A percentile compares a stretch with the other conserved stretches of the same genome.
phyloP scores from a whole-genome alignment of 37 sponge, comb jelly and placozoan genomes.

The Aplysina aerophoba region DNA sequence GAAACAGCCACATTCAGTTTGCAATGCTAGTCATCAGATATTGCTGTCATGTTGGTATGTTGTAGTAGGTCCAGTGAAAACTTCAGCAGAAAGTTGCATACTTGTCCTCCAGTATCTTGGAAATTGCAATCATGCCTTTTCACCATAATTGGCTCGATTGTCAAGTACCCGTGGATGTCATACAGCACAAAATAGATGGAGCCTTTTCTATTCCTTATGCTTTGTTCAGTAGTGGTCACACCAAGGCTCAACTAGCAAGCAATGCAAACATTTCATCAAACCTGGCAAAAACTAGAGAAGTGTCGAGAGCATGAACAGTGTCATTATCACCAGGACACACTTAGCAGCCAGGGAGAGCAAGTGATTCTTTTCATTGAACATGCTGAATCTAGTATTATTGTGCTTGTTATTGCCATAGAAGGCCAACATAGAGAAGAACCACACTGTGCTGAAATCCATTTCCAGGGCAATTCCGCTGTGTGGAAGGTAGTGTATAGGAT shows the following conservation, averaged over 20 bases:
- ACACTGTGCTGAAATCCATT: neutral
- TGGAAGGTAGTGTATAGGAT: neutral
- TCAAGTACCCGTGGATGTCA: too few relatives aligned
- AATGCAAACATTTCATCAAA: neutral
- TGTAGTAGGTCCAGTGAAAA: neutral
- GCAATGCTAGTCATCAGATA: neutral
- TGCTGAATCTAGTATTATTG: neutral
- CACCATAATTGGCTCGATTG: too few relatives aligned
- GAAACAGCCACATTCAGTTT: too few relatives aligned
- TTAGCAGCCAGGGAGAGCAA: neutral
- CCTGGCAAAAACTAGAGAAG: constrained; percentile 3
- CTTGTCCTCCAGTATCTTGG: constrained; percentile 8
- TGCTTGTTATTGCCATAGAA: neutral
- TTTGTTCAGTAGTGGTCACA: neutral
- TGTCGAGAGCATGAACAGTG: constrained; percentile 4
- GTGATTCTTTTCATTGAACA: neutral
- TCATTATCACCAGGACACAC: neutral
- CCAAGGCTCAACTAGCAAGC: neutral
- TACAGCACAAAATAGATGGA: too few relatives aligned
- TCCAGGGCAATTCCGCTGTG: neutral
- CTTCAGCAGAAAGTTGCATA: neutral
- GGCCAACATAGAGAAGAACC: constrained; percentile 12
- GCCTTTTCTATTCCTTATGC: neutral
- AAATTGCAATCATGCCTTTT: neutral
- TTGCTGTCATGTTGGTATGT: neutral